Evolutionary conservation across 2,797 vertebrate genomes (phyloP).

Genomic region (Triplophysa yarkandensis): DNA sequence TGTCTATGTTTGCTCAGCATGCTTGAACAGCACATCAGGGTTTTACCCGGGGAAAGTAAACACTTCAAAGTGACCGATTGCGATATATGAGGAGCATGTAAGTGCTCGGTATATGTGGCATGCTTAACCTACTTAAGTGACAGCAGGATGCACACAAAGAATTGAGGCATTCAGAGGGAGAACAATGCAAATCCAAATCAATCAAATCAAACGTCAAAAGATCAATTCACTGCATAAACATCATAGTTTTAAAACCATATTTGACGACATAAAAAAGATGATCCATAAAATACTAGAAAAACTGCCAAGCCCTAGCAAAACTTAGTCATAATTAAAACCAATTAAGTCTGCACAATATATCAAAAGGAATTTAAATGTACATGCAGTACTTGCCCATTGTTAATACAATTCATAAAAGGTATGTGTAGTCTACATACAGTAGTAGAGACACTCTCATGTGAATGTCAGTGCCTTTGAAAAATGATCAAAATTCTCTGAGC

Average conservation of each 20-base stretch:
- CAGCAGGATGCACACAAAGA: background rate
- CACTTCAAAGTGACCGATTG: constrained; percentile 54
- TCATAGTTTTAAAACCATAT: background rate
- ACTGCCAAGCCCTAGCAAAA: too few relatives aligned
- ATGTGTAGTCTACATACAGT: too few relatives aligned
- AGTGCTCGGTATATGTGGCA: constrained; percentile 39
- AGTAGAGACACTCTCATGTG: too few relatives aligned
- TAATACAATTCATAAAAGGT: too few relatives aligned
- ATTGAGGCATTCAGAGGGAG: background rate
- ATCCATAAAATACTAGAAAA: too few relatives aligned
- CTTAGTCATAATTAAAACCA: too few relatives aligned
- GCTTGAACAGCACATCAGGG: constrained; percentile 44
- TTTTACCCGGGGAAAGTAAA: constrained; percentile 59
- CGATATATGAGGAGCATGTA: constrained; percentile 46
- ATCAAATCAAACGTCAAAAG: background rate
- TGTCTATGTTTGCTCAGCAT: constrained; percentile 57
- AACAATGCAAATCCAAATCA: background rate
- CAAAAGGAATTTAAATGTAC: too few relatives aligned
- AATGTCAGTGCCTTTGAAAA: too few relatives aligned
- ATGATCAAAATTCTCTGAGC: too few relatives aligned
- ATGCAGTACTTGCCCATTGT: too few relatives aligned
- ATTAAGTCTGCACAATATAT: too few relatives aligned
- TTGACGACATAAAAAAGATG: too few relatives aligned
- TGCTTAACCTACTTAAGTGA: constrained; percentile 7
- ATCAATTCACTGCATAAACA: background rate